Evolutionary conservation across 2,888 invertebrate species (phyloP).

Genomic region (Nasonia oneida): DNA sequence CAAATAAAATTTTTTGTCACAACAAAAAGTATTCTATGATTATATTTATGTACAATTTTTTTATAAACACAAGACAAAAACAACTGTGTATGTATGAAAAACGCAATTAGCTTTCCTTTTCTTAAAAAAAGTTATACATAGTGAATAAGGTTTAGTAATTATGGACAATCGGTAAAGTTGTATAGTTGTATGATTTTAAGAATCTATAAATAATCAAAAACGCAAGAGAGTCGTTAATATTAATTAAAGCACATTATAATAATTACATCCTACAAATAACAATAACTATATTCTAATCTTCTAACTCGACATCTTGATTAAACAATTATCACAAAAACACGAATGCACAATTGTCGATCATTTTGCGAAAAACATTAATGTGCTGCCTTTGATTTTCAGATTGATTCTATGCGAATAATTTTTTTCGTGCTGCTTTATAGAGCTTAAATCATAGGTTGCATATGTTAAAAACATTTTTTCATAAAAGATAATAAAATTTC

Average conservation of each 20-base stretch:
- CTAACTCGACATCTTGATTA: constrained; percentile 67
- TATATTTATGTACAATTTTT: constrained; percentile 59
- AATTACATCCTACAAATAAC: constrained; percentile 62
- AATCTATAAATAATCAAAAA: constrained; percentile 48
- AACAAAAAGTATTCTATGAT: constrained; percentile 34
- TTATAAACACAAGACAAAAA: constrained; percentile 45
- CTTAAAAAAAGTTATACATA: constrained; percentile 41
- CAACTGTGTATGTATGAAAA: constrained; percentile 49
- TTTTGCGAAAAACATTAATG: constrained; percentile 41
- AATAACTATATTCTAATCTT: constrained; percentile 62
- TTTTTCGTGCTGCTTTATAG: constrained; percentile 49
- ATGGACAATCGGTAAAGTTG: constrained; percentile 57
- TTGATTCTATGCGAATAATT: constrained; percentile 29
- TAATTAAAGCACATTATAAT: constrained; percentile 67
- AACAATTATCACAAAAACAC: constrained; percentile 73
- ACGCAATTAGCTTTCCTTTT: constrained; percentile 61
- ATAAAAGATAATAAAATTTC: constrained; percentile 61
- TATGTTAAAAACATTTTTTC: constrained; percentile 57
- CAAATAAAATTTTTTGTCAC: constrained; percentile 36
- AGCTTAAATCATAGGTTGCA: constrained; percentile 49
- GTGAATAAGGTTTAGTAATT: constrained; percentile 58
- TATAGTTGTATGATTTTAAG: constrained; percentile 59
- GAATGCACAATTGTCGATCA: constrained; percentile 64
- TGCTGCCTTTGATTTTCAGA: constrained; percentile 52
- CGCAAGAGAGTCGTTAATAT: constrained; percentile 63